These are phyloP conservation scores for Danio jaintianensis DNA, from an alignment of 2,797 vertebrate species.

Conservation along the genomic window DNA sequence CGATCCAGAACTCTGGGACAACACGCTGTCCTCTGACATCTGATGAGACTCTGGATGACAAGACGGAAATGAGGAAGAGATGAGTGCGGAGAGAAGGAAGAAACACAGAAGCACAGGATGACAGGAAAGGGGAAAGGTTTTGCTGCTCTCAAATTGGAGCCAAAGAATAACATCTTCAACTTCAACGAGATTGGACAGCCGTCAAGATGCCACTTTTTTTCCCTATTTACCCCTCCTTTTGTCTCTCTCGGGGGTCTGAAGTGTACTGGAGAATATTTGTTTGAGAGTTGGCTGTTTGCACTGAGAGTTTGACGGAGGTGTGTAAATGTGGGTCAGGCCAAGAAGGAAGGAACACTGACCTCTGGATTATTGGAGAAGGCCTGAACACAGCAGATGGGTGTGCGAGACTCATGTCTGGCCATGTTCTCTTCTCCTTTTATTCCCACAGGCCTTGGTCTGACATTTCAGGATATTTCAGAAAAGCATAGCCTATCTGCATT, in stretches of 20 bases:
- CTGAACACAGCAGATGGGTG: slow-evolving; percentile 44
- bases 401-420: slow-evolving; percentile 41
- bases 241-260: slow-evolving; percentile 29
- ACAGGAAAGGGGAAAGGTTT: slow-evolving; percentile 48
- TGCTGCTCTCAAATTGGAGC: slow-evolving; percentile 45
- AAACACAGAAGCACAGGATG: slow-evolving; percentile 20
- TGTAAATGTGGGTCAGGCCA: slow-evolving; percentile 45
- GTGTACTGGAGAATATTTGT: slow-evolving; percentile 51
- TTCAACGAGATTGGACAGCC: slow-evolving; percentile 48
- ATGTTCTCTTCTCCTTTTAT: slow-evolving; percentile 34
- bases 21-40: slow-evolving; percentile 48
- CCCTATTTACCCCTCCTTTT: slow-evolving; percentile 28
- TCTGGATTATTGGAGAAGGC: slow-evolving; percentile 55
- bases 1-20: slow-evolving; percentile 31
- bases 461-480: slow-evolving; percentile 35
- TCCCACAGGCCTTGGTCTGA: slow-evolving; percentile 26
- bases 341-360: slow-evolving; percentile 51
- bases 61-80: slow-evolving; percentile 58
- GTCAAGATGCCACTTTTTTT: slow-evolving; percentile 52
- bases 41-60: slow-evolving; percentile 56
- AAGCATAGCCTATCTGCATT: neutral
- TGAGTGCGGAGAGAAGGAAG: slow-evolving; percentile 34
- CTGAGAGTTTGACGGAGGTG: slow-evolving; percentile 42
- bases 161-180: slow-evolving; percentile 40
- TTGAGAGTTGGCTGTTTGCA: slow-evolving; percentile 52